phyloP scores from a whole-genome alignment of 1,140 invertebrate species.

The Drosophila cardini region DNA sequence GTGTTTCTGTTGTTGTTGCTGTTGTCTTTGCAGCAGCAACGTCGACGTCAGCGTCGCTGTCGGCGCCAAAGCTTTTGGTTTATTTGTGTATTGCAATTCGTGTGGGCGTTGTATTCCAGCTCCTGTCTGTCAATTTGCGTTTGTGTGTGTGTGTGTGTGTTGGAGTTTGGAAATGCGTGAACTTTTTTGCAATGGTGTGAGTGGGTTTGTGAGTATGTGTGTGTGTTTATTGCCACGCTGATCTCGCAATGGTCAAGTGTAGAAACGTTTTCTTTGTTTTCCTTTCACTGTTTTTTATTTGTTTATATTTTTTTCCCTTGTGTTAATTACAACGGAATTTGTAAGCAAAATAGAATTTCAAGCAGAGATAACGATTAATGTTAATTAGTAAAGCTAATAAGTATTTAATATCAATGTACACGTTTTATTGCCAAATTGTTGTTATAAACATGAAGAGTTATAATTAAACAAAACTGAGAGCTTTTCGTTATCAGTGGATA shows the following conservation, averaged over 20 bases:
- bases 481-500: constrained; percentile 18
- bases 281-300: constrained; percentile 28
- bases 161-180: constrained; percentile 64
- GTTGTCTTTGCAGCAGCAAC: constrained; percentile 13
- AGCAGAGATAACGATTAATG: too few species aligned
- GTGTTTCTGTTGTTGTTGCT: constrained; percentile 12
- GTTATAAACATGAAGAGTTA: constrained; percentile 7
- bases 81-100: constrained; percentile 67
- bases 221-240: neutral
- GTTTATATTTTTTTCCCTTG: constrained; percentile 26
- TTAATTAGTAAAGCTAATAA: too few species aligned
- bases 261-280: constrained; percentile 33
- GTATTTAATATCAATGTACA: neutral
- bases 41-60: neutral
- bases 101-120: constrained; percentile 68
- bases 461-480: constrained; percentile 9
- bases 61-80: constrained; percentile 62
- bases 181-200: constrained; percentile 54
- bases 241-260: constrained; percentile 21
- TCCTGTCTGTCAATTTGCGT: constrained; percentile 16
- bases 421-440: constrained; percentile 7
- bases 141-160: constrained; percentile 38
- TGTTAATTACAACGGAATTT: constrained; percentile 58
- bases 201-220: neutral
- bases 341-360: neutral